Evolutionary conservation across 2,797 vertebrate species (phyloP).

Genomic region (Scolopax rusticola): DNA sequence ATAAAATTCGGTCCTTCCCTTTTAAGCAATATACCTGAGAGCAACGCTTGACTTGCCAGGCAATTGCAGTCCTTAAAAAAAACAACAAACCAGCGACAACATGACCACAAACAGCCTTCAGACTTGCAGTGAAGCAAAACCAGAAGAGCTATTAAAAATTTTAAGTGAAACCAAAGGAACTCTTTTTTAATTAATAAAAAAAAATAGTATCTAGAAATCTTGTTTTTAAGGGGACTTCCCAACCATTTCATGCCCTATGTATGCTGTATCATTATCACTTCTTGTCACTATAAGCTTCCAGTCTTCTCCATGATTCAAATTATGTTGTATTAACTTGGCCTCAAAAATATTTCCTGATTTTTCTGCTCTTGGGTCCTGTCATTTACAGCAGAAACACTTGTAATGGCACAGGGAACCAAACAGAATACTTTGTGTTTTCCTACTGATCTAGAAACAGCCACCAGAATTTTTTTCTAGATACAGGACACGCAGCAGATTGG

Average conservation of each 20-base stretch:
- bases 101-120: not conserved
- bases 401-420: not conserved
- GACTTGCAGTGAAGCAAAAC: constrained; percentile 22
- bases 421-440: not conserved
- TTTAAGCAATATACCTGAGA: constrained; percentile 88
- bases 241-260: not conserved
- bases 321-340: not conserved
- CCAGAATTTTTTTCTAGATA: not conserved
- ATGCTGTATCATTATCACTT: not conserved
- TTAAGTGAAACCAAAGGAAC: not conserved
- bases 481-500: not conserved
- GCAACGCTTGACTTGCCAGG: constrained; percentile 91
- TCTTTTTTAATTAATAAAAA: not conserved
- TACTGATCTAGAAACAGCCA: not conserved
- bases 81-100: not conserved
- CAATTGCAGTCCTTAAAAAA: constrained; percentile 88
- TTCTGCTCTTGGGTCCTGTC: not conserved
- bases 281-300: not conserved
- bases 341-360: not conserved
- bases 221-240: not conserved
- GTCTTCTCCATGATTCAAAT: not conserved
- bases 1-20: constrained; percentile 93
- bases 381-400: not conserved
- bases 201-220: not conserved
- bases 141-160: not conserved